phyloP scores from a whole-genome alignment of 2,113 vertebrate species.

The Apodemus sylvaticus region DNA sequence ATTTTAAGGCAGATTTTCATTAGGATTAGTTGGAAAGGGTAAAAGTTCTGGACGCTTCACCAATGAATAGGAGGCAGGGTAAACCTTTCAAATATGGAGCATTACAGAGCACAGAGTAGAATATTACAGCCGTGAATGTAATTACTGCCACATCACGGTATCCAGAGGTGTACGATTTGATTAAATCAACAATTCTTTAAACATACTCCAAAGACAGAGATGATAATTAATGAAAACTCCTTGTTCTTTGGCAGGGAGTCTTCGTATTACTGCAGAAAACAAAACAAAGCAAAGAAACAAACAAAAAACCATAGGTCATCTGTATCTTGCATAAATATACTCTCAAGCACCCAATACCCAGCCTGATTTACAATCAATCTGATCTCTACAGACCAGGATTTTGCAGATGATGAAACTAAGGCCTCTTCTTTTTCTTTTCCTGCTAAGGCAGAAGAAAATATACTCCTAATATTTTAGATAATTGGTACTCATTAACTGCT shows the following conservation, averaged over 20 bases:
- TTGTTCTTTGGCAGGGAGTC: neutral
- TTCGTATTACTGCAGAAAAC: slow-evolving; percentile 22
- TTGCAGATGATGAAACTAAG: slow-evolving; percentile 73
- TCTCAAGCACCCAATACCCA: neutral
- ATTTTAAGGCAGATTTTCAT: neutral
- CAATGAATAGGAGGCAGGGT: neutral
- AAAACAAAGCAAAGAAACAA: neutral
- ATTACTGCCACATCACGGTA: neutral
- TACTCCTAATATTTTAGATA: slow-evolving; percentile 85
- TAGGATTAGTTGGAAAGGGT: neutral
- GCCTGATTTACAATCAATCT: slow-evolving; percentile 73
- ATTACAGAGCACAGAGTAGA: neutral
- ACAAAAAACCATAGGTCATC: slow-evolving; percentile 32
- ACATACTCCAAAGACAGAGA: neutral
- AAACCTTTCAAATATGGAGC: neutral
- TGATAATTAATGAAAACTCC: neutral
- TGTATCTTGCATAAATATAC: neutral
- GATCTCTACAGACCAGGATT: slow-evolving; percentile 73
- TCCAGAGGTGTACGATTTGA: slow-evolving; percentile 38
- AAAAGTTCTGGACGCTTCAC: neutral
- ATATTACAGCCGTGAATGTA: slow-evolving; percentile 16
- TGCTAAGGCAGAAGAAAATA: slow-evolving; percentile 78
- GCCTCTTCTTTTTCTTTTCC: slow-evolving; percentile 41
- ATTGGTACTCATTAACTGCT: slow-evolving; percentile 75
- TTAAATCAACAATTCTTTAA: slow-evolving; percentile 38